Base-by-base conservation (phyloP, 2,888 invertebrate species). In the Lasioglossum calceatum region DNA sequence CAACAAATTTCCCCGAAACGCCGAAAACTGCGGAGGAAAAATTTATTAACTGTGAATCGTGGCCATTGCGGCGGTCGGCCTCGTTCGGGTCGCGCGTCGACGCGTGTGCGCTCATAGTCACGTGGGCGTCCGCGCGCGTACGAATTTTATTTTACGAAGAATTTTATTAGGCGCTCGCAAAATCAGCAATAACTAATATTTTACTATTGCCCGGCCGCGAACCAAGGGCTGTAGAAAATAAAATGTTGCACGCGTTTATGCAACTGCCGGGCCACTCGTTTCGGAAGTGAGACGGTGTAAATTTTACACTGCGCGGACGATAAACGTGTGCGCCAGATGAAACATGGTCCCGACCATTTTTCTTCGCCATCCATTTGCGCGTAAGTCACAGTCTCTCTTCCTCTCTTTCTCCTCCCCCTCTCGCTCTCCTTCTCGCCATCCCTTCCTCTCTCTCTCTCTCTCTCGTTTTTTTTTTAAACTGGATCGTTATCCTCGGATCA, bases 11-110 rank as follows among this genome's bases (percentile, higher is more conserved):
- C 86, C 61, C 89, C 88, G 89, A 89, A 88, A 89, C 86, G 72
- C 86, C 79, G 81, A 87, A 91, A 90, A 89, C 79, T 87, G 87
- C 86, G 88, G 86, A 88, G 88, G 92, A 92, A 92, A 91, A 92
- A 93, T 93, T 94, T 94, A 94, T 94, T 93, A 93, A 93, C 94
- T 93, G 93, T 91, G 93, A 93, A 94, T 91, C 89, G 87, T 87
- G 44, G 71, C 71, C 47, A 27, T 77, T 54, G 42, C 67, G 78
- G 8, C 54, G 79, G 75, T 16, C 44, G 32, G 7, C 27, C 32
- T 74, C n/a, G 27, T 12, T 14, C 23, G 32, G 1, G 5, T 8
- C 16, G 42, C 81, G 58, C 54, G 5, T 32, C 27, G 4, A 32
- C 14, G 64, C 27, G 27, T 32, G 12, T 27, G 36, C 32, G 4